Base-by-base conservation (phyloP, 2,113 vertebrate genomes). In the Apaloderma vittatum region DNA sequence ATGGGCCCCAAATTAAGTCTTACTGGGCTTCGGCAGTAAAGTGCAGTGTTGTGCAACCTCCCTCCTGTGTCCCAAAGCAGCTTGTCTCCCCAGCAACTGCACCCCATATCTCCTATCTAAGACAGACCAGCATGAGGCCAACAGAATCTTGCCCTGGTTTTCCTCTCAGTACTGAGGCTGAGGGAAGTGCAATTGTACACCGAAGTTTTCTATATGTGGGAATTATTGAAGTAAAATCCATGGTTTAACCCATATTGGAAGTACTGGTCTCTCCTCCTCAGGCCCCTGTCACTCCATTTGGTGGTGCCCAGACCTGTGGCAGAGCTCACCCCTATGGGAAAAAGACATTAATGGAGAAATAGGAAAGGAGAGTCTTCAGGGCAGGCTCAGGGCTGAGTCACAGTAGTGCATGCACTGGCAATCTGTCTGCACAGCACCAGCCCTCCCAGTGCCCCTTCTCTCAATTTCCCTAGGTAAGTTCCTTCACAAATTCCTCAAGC, bases 251-350 rank as follows among this genome's bases (percentile, higher is more conserved):
- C 2, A 3, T 45, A 14, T 9, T 40, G 12, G 62, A 70, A 18
- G 15, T 19, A 7, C 15, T 4, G 15, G 17, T 20, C 12, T 18
- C 12, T 18, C 5, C 14, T 46, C 5, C 37, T 8, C 54, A 43
- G 36, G 34, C 6, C 4, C 12, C 22, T 1, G 0, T 43, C 16
- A 8, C 16, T 37, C 6, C 17, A 3, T 19, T 30, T 32, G 19
- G 16, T 3, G 1, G 14, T 63, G 65, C 29, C 1, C 4, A 21
- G 17, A 46, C 5, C 52, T 20, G 24, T 4, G 59, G 23, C 2
- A 1, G n/a, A 61, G 32, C 23, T 46, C 58, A 14, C 3, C 12
- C 5, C 0, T 1, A 12, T 0, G 2, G 15, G 7, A 57, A 67
- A 85, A 1, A 62, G 11, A 5, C 37, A 9, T 17, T 9, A 71